Evolutionary conservation across 2,888 invertebrate species (phyloP), one percentile per base, ranked within the genome.

Genomic region (Drosophila kuntzei): DNA sequence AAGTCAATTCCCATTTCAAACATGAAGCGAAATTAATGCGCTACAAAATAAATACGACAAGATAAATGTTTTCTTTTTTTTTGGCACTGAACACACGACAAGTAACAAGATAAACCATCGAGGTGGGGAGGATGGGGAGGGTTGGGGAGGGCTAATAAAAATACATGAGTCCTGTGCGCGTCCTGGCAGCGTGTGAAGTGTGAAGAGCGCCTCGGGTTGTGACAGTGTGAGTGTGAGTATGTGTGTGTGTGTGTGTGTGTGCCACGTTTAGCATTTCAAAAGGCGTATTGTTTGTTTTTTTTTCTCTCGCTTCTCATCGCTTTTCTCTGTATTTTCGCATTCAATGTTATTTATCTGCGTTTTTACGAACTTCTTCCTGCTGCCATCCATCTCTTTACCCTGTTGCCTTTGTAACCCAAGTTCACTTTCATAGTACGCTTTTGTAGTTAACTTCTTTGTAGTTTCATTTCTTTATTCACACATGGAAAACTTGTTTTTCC

Each of bases 231-330:
- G 32, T 36, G 50, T 37, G 53, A 16, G 32, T 36, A 47, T 37
- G 39, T 36, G 47, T 47, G 62, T 34, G 62, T 54, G 61, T 46
- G 59, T 53, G 59, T 34, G 59, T 71, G 64, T 76, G 59, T 61
- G 64, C 43, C 71, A 74, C 87, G 86, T 86, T 87, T 86, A 86
- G 85, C 86, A 86, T 86, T 86, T 87, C 85, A 86, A 86, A 86
- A 85, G 87, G 79, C 84, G 80, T 82, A 84, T 84, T 85, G 85
- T 85, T 79, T 79, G 71, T 71, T 76, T 66, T 76, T 76, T 61
- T 58, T 53, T 71, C 63, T 70, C 62, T 66, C 32, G 43, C 34
- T 16, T 29, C 37, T 43, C 27, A 51, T 53, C 49, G 16, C 55
- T 54, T 63, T 69, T 57, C 64, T 68, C 68, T 58, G 69, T 76